These are phyloP conservation scores for Penaeus monodon DNA, from an alignment of 2,888 invertebrate genomes.

Conservation along the genomic window DNA sequence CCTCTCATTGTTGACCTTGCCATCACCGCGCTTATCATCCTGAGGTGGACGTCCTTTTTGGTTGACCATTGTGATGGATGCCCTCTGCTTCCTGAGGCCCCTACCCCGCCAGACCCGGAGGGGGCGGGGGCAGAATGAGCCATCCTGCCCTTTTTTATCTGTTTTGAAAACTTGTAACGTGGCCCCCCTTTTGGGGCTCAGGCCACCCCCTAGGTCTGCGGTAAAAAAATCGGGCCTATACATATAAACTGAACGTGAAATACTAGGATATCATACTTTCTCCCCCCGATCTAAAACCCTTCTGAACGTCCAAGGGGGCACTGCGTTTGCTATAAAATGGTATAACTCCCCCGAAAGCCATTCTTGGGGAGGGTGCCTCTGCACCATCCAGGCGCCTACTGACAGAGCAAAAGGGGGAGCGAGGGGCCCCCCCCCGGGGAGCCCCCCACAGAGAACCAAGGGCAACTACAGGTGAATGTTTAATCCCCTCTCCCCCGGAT, in stretches of 20 bases:
- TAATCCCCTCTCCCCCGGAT: no score
- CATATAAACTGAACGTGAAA: conserved; percentile 91
- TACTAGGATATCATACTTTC: conserved; percentile 91
- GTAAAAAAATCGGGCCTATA: conserved; percentile 91
- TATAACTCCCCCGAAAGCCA: conserved; percentile 58
- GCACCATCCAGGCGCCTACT: conserved; percentile 49
- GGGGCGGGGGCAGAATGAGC: conserved; percentile 85
- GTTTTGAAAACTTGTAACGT: conserved; percentile 81
- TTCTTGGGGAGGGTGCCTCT: conserved; percentile 19
- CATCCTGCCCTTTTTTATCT: conserved; percentile 91
- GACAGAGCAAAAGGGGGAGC: background rate
- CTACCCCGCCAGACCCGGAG: conserved; percentile 69
- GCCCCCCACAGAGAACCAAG: background rate
- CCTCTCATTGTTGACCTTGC: conserved; percentile 61
- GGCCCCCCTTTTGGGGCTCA: conserved; percentile 78
- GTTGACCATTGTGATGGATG: conserved; percentile 32
- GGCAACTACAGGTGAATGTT: background rate
- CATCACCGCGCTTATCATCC: conserved; percentile 55
- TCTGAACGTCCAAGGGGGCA: conserved; percentile 69
- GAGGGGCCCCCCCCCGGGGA: background rate
- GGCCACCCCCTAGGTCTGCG: conserved; percentile 81
- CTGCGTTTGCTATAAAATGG: conserved; percentile 60
- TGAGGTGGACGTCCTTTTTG: conserved; percentile 53
- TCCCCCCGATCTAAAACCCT: conserved; percentile 90
- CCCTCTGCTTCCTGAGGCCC: conserved; percentile 55